Percentiles rank a stretch among this genome's conserved stretches.
These are phyloP conservation scores for Morone saxatilis DNA, from an alignment of 2,113 vertebrate species.

Conservation along the genomic window DNA sequence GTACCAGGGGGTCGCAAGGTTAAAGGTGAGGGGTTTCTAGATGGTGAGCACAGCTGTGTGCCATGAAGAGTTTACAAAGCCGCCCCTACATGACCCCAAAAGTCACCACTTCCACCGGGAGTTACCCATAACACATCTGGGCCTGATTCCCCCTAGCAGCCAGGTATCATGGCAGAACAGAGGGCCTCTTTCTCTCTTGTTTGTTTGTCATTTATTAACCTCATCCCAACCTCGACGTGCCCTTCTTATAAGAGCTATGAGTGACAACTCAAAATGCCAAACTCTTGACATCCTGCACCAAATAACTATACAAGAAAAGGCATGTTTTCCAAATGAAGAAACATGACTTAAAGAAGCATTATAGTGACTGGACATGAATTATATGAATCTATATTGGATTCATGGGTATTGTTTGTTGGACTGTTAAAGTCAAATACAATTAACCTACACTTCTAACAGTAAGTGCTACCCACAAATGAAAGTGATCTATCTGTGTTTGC, in stretches of 20 bases:
- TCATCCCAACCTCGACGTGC: conserved; percentile 60
- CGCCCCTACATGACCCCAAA: conserved; percentile 72
- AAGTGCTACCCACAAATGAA: not conserved
- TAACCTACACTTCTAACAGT: not conserved
- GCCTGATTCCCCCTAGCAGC: conserved; percentile 77
- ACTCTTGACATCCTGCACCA: conserved; percentile 13
- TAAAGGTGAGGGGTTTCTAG: conserved; percentile 75
- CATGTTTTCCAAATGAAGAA: conserved; percentile 23
- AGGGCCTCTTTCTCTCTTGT: conserved; percentile 78
- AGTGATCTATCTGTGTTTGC: not conserved
- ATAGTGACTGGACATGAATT: not conserved
- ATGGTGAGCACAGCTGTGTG: conserved; percentile 82
- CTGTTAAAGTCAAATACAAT: conserved; percentile 21
- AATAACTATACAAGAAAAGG: not conserved
- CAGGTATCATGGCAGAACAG: conserved; percentile 76
- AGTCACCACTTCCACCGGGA: conserved; percentile 72
- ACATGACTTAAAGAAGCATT: not conserved
- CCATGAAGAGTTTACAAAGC: conserved; percentile 78
- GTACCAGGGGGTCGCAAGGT: conserved; percentile 73
- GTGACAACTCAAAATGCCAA: conserved; percentile 76
- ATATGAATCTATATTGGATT: not conserved
- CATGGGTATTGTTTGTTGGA: conserved; percentile 4
- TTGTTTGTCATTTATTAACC: conserved; percentile 86
- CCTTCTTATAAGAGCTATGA: conserved; percentile 78
- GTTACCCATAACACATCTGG: conserved; percentile 86